These are phyloP conservation scores for Phaonia tiefii DNA, from an alignment of 2,888 invertebrate genomes.

Conservation along the genomic window DNA sequence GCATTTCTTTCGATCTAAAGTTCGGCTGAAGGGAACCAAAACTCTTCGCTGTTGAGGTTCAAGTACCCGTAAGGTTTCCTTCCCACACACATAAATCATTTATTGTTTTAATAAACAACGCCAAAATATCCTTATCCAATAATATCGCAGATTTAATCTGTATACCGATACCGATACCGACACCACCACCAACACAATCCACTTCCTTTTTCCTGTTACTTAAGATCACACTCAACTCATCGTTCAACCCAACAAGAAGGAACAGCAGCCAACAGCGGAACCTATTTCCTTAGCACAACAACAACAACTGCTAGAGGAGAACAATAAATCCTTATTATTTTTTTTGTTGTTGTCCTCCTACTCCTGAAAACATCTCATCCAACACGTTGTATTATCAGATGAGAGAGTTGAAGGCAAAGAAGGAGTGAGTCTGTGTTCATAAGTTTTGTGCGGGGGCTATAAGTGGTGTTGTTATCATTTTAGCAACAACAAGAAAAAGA, in stretches of 20 bases:
- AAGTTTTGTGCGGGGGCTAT: background rate
- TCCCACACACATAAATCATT: conserved; percentile 2
- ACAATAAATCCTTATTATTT: conserved; percentile 60
- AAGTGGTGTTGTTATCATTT: conserved; percentile 8
- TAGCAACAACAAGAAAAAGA: conserved; percentile 28
- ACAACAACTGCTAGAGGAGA: conserved; percentile 15
- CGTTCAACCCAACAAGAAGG: background rate
- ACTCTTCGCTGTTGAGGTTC: too few relatives aligned
- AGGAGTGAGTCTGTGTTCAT: background rate
- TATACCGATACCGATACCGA: conserved; percentile 25
- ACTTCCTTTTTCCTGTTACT: conserved; percentile 63
- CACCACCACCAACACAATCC: conserved; percentile 51
- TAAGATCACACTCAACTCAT: conserved; percentile 40
- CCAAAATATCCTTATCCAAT: conserved; percentile 22
- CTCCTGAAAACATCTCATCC: conserved; percentile 41
- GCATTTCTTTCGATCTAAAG: too few relatives aligned
- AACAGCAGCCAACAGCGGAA: conserved; percentile 47
- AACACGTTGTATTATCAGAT: background rate
- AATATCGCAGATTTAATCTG: conserved; percentile 24
- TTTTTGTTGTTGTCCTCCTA: conserved; percentile 45
- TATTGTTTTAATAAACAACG: background rate
- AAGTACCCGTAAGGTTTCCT: background rate
- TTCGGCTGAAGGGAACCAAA: too few relatives aligned
- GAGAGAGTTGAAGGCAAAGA: background rate
- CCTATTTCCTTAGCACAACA: conserved; percentile 37